Conservation (phyloP, 2,113 vertebrate species). For the Diphyllodes magnificus region DNA sequence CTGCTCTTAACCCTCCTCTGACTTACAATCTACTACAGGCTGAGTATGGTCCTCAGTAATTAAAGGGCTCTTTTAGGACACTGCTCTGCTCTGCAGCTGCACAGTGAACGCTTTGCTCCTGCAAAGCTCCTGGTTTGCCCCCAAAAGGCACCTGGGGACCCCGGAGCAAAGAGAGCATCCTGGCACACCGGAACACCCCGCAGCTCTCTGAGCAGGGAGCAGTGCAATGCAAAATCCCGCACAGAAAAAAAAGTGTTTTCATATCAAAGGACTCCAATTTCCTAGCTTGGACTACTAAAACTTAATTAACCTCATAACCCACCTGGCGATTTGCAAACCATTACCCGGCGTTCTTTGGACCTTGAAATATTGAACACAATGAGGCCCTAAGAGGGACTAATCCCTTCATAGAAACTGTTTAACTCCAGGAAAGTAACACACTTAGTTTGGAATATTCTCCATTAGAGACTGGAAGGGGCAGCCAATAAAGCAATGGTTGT, state of each 20-base stretch:
- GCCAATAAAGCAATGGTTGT: neutral
- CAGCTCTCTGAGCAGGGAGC: neutral
- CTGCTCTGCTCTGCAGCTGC: neutral
- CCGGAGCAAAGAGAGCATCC: neutral
- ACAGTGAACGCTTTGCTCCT: neutral
- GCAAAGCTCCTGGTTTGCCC: neutral
- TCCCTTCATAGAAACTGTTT: neutral
- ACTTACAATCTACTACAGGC: neutral
- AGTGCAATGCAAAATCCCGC: neutral
- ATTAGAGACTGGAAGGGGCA: neutral
- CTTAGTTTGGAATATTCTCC: neutral
- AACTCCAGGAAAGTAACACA: neutral
- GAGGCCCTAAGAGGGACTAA: neutral
- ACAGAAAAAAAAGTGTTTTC: neutral
- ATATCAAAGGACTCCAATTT: neutral
- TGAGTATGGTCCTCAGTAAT: neutral
- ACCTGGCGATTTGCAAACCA: slow-evolving; percentile 15
- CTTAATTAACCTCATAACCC: slow-evolving; percentile 26
- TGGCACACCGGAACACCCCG: fast-evolving
- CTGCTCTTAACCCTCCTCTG: neutral
- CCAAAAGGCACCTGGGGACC: neutral
- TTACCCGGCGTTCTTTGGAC: neutral
- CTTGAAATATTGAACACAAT: neutral
- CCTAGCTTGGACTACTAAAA: neutral
- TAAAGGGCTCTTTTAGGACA: neutral